Evolutionary conservation across 1,140 invertebrate species (phyloP).

Genomic region (Heliconius nattereri): DNA sequence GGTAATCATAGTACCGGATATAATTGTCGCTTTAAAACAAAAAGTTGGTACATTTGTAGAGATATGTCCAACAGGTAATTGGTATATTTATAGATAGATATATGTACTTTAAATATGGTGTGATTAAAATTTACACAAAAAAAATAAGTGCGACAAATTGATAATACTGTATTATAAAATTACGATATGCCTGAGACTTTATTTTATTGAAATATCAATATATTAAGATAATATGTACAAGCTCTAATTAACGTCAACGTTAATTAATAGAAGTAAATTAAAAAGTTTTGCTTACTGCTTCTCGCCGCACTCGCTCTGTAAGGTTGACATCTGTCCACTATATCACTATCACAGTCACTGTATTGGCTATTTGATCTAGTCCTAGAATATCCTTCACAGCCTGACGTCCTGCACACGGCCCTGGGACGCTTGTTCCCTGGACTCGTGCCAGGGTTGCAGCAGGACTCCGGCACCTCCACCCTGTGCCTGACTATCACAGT

Average conservation of each 20-base stretch:
- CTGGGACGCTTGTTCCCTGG: slow-evolving; percentile 43
- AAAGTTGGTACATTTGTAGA: not conserved
- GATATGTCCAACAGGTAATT: not conserved
- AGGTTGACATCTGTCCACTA: slow-evolving; percentile 61
- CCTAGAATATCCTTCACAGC: slow-evolving; percentile 70
- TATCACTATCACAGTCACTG: slow-evolving; percentile 78
- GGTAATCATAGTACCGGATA: not conserved
- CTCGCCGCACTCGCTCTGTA: slow-evolving; percentile 64
- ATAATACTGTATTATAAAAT: not conserved
- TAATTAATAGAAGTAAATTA: slow-evolving; percentile 24
- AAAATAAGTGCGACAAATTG: not conserved
- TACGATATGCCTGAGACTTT: not conserved
- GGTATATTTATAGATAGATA: not conserved
- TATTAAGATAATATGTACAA: not conserved
- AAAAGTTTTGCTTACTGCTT: slow-evolving; percentile 69
- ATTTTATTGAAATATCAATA: not conserved
- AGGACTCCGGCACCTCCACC: slow-evolving; percentile 57
- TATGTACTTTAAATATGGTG: not conserved
- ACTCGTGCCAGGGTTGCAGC: slow-evolving; percentile 47
- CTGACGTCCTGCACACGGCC: slow-evolving; percentile 50
- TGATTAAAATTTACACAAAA: not conserved
- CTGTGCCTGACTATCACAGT: slow-evolving; percentile 72
- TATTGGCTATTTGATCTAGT: slow-evolving; percentile 70
- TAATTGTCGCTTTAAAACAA: not conserved
- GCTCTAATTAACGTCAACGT: not conserved